phyloP scores from a whole-genome alignment of 35 echinoderm and acorn worm genomes.

The Heliocidaris erythrogramma region DNA sequence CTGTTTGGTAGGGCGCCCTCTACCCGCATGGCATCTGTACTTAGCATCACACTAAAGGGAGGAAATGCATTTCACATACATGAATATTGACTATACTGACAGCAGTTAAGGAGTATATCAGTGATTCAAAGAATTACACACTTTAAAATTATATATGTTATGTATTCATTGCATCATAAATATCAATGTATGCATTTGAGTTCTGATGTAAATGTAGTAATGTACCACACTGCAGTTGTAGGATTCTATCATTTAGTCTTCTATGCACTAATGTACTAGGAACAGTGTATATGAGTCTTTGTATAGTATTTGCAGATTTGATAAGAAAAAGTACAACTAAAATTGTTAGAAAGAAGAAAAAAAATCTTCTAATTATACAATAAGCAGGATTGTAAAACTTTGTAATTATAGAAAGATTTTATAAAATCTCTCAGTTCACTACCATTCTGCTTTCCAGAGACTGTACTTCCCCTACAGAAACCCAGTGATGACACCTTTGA shows the following conservation, averaged over 20 bases:
- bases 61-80: not conserved
- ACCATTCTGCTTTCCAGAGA: no score
- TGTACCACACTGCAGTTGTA: not conserved
- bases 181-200: not conserved
- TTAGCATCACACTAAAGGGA: constrained; percentile 69
- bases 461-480: no score
- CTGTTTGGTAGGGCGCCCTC: constrained; percentile 64
- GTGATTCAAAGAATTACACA: not conserved
- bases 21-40: constrained; percentile 74
- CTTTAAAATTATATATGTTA: not conserved
- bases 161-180: not conserved
- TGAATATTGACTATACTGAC: not conserved
- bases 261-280: not conserved
- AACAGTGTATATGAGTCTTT: no score
- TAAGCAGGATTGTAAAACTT: no score
- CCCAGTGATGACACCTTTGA: no score
- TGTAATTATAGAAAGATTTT: no score
- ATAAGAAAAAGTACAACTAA: no score
- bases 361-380: no score
- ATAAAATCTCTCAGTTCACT: no score
- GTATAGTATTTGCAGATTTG: no score
- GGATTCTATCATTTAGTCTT: not conserved
- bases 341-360: no score
- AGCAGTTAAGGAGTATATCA: not conserved
- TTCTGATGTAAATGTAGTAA: not conserved